Evolutionary conservation across 2,113 vertebrate species (phyloP).

Genomic region (Rhinoptilus africanus): DNA sequence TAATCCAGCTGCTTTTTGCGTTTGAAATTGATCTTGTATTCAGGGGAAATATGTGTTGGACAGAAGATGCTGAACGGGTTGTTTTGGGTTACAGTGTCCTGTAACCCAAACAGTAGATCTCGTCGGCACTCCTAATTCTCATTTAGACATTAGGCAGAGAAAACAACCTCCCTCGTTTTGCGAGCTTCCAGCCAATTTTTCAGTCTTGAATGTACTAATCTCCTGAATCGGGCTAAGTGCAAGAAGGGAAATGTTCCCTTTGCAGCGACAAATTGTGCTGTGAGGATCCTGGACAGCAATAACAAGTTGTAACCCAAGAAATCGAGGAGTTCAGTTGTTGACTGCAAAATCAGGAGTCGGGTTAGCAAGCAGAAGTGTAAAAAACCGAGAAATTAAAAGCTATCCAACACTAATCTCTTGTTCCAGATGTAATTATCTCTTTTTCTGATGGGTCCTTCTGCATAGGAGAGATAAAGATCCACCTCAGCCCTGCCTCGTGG

Average conservation of each 20-base stretch:
- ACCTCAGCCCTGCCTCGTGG: neutral
- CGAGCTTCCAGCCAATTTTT: neutral
- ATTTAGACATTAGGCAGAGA: neutral
- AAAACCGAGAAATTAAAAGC: neutral
- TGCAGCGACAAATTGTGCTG: neutral
- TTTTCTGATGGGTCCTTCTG: neutral
- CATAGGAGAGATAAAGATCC: neutral
- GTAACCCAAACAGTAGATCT: neutral
- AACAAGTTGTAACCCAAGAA: neutral
- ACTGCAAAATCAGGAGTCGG: neutral
- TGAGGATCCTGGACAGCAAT: neutral
- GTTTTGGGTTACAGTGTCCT: constrained; percentile 40
- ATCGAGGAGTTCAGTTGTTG: neutral
- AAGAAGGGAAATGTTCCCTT: neutral
- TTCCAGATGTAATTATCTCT: neutral
- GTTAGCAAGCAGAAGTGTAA: neutral
- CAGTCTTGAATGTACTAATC: neutral
- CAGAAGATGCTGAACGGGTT: neutral
- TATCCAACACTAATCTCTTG: neutral
- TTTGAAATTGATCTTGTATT: constrained; percentile 5
- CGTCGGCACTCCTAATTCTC: neutral
- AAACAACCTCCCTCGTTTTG: neutral
- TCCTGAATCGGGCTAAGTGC: neutral
- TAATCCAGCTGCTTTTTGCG: neutral
- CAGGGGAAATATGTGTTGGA: neutral